Base-by-base conservation (phyloP, 2,797 vertebrate species). In the Phaenicophaeus curvirostris region DNA sequence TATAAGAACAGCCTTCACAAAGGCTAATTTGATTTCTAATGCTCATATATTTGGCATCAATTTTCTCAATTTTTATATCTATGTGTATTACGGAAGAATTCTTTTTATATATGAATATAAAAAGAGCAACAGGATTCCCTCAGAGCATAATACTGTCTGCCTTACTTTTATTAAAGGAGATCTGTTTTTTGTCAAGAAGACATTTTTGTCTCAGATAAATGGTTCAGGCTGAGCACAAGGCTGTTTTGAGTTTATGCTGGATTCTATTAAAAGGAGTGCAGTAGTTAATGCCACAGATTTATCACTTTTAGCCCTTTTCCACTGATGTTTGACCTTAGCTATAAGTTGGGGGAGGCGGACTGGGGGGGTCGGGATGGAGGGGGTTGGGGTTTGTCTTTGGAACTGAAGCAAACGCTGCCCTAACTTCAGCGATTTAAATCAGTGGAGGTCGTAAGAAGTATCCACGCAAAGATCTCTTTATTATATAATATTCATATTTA, bases 111-210 rank as follows among this genome's bases (percentile, higher is more conserved):
- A 71, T 51, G 86, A 91, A 73, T 96, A 90, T 76, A 90, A 93
- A 96, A 95, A 93, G 90, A 98, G 97, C 97, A 97, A 96, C 78
- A 95, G 94, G 87, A 98, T 98, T 98, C 97, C 97, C 97, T 98
- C 92, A 97, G 96, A 98, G 94, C 98, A 97, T 97, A 98, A 97
- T 98, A 97, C 96, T 98, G 97, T 98, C 97, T 98, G 97, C 97
- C 96, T 97, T 96, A 95, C 88, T 97, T 94, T 98, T 97, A 98
- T 98, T 95, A 98, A 98, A 97, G 97, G 96, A 93, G 98, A 97
- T 98, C 98, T 99, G 98, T 95, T 98, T 99, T 98, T 97, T 98
- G 98, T 99, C 98, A 98, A 96, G 93, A 96, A 97, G 96, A 97
- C 97, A 97, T 98, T 98, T 98, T 97, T 97, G 96, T 97, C 96